phyloP scores from a whole-genome alignment of 2,113 vertebrate species.

The Leucoraja erinaceus region DNA sequence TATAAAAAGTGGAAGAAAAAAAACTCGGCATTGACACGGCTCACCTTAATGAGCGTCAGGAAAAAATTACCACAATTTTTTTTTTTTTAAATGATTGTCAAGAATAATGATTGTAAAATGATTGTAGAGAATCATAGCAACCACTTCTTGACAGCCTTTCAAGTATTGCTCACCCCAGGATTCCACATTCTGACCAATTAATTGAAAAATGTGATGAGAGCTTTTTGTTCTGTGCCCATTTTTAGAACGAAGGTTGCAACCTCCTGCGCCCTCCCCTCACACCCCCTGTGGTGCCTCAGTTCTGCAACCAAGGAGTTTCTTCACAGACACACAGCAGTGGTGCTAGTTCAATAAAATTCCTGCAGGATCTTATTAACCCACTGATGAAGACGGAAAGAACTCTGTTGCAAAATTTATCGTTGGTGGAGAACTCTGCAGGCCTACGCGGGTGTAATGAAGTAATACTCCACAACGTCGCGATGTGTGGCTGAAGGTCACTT shows the following conservation, averaged over 20 bases:
- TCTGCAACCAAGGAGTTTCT: not conserved
- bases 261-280: not conserved
- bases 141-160: not conserved
- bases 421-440: not conserved
- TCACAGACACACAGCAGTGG: not conserved
- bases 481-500: not conserved
- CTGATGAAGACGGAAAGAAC: not conserved
- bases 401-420: not conserved
- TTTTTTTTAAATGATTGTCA: constrained; percentile 20
- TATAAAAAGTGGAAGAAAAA: constrained; percentile 5
- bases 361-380: not conserved
- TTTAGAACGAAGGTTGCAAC: constrained; percentile 26
- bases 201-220: constrained; percentile 30
- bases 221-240: constrained; percentile 30
- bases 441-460: not conserved
- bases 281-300: not conserved
- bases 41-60: constrained; percentile 22
- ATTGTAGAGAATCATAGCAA: constrained; percentile 29
- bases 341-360: not conserved
- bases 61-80: constrained; percentile 25
- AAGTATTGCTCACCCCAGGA: constrained; percentile 25
- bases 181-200: constrained; percentile 32
- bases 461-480: not conserved
- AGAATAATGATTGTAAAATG: constrained; percentile 34
- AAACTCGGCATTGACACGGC: not conserved